Evolutionary conservation across 1,140 invertebrate species (phyloP).

Genomic region (Eriocheir sinensis): DNA sequence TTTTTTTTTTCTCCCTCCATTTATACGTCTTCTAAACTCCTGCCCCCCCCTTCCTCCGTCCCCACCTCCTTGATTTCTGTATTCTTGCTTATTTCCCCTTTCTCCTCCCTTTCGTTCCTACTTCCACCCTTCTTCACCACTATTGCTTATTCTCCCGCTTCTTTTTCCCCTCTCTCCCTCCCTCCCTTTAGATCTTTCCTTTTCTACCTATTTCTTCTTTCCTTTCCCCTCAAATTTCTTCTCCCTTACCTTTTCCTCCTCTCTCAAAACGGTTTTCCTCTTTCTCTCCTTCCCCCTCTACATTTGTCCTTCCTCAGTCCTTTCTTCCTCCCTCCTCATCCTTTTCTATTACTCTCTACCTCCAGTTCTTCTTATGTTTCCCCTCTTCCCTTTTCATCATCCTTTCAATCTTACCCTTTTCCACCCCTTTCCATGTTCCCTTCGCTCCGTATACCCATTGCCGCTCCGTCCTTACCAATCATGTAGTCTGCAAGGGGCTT

Average conservation of each 20-base stretch:
- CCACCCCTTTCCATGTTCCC: too few relatives aligned
- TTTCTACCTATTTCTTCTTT: not conserved
- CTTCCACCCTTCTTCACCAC: not conserved
- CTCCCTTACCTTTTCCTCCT: conserved; percentile 36
- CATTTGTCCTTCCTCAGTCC: conserved; percentile 38
- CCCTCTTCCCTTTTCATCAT: not conserved
- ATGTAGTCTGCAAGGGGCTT: too few relatives aligned
- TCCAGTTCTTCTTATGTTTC: not conserved
- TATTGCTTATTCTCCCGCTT: not conserved
- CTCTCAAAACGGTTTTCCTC: not conserved
- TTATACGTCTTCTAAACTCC: too few relatives aligned
- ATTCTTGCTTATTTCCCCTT: not conserved
- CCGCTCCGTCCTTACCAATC: too few relatives aligned
- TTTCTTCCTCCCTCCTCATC: conserved; percentile 15
- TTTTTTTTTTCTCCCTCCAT: too few relatives aligned
- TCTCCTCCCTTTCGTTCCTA: not conserved
- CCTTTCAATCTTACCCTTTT: too few relatives aligned
- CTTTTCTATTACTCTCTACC: not conserved
- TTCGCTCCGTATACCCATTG: too few relatives aligned
- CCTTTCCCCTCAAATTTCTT: conserved; percentile 43
- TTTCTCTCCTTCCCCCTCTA: conserved; percentile 53
- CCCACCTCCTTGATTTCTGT: not conserved
- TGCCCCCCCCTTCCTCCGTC: not conserved
- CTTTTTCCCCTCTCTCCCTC: not conserved
- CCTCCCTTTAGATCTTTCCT: not conserved